Evolutionary conservation across 2,797 vertebrate species (phyloP), one percentile per base, ranked within the genome.

Genomic region (Parotocinclus haroldoi): DNA sequence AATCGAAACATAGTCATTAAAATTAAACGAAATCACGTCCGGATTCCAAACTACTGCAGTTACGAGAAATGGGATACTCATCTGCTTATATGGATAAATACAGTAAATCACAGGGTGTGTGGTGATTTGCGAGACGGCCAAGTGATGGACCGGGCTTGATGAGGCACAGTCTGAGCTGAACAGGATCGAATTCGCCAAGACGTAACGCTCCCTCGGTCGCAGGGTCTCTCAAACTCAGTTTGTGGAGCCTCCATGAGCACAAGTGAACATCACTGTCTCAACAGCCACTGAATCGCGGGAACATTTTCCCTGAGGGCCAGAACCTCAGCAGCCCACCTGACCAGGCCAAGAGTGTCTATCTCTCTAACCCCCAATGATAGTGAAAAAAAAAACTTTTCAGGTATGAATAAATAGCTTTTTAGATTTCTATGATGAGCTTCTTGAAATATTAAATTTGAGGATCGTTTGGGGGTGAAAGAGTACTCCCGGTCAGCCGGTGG

Each of bases 11-110:
- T 79, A 52, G 87, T 84, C 83, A 85, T 74, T 71, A 78, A n/a
- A 84, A 86, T 86, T 85, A 86, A 80, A 75, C 74, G 74, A 75
- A 83, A 79, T 85, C 77, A 83, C 74, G 81, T 76, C 80, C 85
- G 85, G 81, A 80, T 76, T 85, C 76, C 85, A 86, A 86, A 80
- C 63, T 77, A 71, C 58, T 58, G 79, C 80, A 88, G 87, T 89
- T 87, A 87, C 69, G 76, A 71, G 83, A 86, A 86, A 83, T 87
- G 76, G 74, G 72, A 76, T 69, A 77, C 69, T 80, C 82, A 86
- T 85, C 78, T 84, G 85, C 81, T 85, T 85, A 82, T 87, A 88
- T 88, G 79, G 84, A 74, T 84, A 82, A 86, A 89, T 77, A 82
- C 79, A 70, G 75, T 77, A 84, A 86, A 89, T 86, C 88, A n/a